Conservation (phyloP, 2,797 vertebrate species). For the Atherinosoma microstoma region DNA sequence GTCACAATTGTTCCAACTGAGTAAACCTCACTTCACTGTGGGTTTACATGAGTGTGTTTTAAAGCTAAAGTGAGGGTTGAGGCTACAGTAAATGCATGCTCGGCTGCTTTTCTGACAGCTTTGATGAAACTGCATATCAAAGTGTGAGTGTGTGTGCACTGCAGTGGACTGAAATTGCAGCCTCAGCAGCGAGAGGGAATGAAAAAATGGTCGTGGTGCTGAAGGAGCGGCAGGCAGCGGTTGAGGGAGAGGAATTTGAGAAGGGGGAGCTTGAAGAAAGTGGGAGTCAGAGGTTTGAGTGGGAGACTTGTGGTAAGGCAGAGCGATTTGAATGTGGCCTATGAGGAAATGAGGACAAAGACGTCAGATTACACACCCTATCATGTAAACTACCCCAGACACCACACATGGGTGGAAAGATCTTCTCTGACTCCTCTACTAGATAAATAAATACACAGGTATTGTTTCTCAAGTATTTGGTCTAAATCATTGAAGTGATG, state of each 20-base stretch:
- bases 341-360: slow-evolving; percentile 55
- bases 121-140: slow-evolving; percentile 39
- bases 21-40: slow-evolving; percentile 25
- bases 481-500: background rate
- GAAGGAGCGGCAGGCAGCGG: slow-evolving; percentile 35
- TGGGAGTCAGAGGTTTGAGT: slow-evolving; percentile 69
- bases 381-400: slow-evolving; percentile 28
- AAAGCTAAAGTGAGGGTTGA: slow-evolving; percentile 35
- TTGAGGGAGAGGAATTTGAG: slow-evolving; percentile 31
- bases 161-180: slow-evolving; percentile 53
- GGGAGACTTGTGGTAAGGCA: slow-evolving; percentile 56
- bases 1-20: slow-evolving; percentile 36
- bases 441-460: background rate
- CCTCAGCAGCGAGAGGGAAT: slow-evolving; percentile 59
- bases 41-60: slow-evolving; percentile 23
- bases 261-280: slow-evolving; percentile 60
- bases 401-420: slow-evolving; percentile 7
- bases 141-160: slow-evolving; percentile 33
- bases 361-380: slow-evolving; percentile 35
- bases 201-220: slow-evolving; percentile 48
- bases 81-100: slow-evolving; percentile 51
- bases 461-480: no score
- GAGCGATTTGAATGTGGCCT: slow-evolving; percentile 47
- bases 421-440: background rate
- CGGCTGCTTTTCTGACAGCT: slow-evolving; percentile 58